Base-by-base conservation (phyloP, 2,113 vertebrate genomes). In the Paradoxurus hermaphroditus region DNA sequence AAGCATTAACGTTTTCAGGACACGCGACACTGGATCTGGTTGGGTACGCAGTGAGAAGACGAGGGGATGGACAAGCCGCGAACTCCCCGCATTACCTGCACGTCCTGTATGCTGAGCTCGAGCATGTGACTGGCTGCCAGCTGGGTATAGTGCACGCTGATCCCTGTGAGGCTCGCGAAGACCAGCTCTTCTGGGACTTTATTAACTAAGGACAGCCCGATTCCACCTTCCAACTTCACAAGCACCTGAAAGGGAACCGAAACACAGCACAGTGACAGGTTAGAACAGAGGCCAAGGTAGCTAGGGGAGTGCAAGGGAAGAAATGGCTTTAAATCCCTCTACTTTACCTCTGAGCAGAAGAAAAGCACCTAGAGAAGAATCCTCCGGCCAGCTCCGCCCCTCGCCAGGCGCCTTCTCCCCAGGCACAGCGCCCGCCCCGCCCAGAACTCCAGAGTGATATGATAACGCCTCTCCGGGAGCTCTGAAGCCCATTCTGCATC, bases 181-280 rank as follows among this genome's bases (percentile, higher is more conserved):
- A 99, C 98, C 0, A 99, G 98, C 98, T 99, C 99, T 98, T 99
- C 99, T 6, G 99, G 99, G 90, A 99, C 98, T 98, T 99, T 99
- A 98, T 99, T 99, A 87, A 99, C 99, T 97, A 99, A 98, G 86
- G 99, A 99, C 82, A 99, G 97, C 0, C 99, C 99, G 56, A 99
- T 97, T 67, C 99, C 99, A 39, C 99, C 99, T 97, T 99, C 99
- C 92, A 99, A 95, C 95, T 99, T 99, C 96, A 99, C 98, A 93
- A 99, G 92, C 41, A 99, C 99, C 99, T 99, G 96, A 96, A 86
- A 92, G 36, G 63, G 94, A 97, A 94, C 29, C 63, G 87, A 92
- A 95, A 62, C 7, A 91, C 2, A 18, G 27, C 31, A 90, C 39
- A 41, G 0, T 70, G 23, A 68, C 27, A 23, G 23, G 56, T 91